Conservation (phyloP, 2,113 vertebrate species). For the Herpetotheres cachinnans region DNA sequence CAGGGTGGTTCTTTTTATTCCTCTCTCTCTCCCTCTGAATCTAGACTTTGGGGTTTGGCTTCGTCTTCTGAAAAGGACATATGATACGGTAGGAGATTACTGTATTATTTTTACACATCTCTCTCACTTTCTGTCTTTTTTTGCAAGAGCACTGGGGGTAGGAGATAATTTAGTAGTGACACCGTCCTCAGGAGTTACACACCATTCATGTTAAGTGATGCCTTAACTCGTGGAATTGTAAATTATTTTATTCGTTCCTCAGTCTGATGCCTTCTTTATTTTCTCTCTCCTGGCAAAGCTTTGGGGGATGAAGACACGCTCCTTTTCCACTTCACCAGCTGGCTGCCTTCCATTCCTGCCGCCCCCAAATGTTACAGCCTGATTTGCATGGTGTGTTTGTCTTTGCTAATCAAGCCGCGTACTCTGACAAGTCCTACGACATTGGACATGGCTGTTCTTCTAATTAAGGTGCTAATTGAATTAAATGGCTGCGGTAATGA, state of each 20-base stretch:
- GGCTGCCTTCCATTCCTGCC: conserved; percentile 75
- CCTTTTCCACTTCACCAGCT: conserved; percentile 72
- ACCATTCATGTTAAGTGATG: conserved; percentile 62
- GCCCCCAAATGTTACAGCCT: conserved; percentile 76
- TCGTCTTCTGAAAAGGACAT: neutral
- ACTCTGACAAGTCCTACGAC: conserved; percentile 87
- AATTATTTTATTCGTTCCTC: conserved; percentile 62
- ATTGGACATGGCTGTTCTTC: conserved; percentile 89
- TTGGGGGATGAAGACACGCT: conserved; percentile 69
- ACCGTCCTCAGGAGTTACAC: conserved; percentile 20
- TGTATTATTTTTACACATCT: conserved; percentile 14
- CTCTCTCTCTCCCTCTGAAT: neutral
- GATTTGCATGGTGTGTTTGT: conserved; percentile 89
- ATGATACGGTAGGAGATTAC: neutral
- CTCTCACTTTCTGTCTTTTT: neutral
- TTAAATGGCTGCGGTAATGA: conserved; percentile 98
- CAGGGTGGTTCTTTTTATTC: neutral
- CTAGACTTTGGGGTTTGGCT: neutral
- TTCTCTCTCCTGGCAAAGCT: conserved; percentile 51
- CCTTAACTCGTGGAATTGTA: conserved; percentile 60
- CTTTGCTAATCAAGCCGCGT: conserved; percentile 87
- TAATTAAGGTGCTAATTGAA: conserved; percentile 99
- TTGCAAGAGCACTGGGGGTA: conserved; percentile 3
- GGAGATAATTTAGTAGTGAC: conserved; percentile 49
- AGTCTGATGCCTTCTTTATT: conserved; percentile 69